Evolutionary conservation across 2,113 vertebrate genomes (phyloP), one percentile per base, ranked within the genome.

Genomic region (Nothoprocta pentlandii): DNA sequence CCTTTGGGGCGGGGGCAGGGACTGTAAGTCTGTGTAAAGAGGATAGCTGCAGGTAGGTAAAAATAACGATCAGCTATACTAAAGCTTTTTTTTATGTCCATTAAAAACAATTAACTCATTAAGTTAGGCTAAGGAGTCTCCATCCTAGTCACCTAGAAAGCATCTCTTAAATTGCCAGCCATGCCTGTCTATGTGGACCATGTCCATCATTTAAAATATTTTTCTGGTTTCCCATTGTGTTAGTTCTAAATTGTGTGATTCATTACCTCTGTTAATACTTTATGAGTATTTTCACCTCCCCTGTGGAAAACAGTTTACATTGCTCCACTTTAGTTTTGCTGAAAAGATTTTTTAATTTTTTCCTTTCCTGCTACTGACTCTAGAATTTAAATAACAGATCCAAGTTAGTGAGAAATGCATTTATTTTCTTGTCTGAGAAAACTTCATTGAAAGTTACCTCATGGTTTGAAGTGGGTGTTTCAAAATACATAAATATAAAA

Each of bases 301-400:
- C 66, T 94, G 28, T 95, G 95, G 95, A 97, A 97, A 96, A 96
- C 97, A 97, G 96, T 97, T 98, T 97, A 98, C 97, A 97, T 97
- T 95, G 93, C 76, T 93, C 73, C 90, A 69, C 86, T 95, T 70
- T 95, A 92, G 89, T 97, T 90, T 97, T 96, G 77, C 80, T 92
- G 94, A 87, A 96, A 56, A 21, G 95, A 85, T 95, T 95, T 96
- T 97, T 95, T 56, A 30, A 17, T 58, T 58, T 6, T 6, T 10
- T 16, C 80, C 49, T 49, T 49, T 96, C 66, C 88, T 49, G 91
- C 95, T 96, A 94, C 86, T 95, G 84, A 84, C 39, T 67, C 46
- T 36, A 94, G 70, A 83, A 94, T 74, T 91, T 78, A 92, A 94
- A 89, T 74, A n/a, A 85, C 87, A 90, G 92, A 95, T 94, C 44